phyloP scores from a whole-genome alignment of 1,140 invertebrate genomes.

The Drosophila virilis region DNA sequence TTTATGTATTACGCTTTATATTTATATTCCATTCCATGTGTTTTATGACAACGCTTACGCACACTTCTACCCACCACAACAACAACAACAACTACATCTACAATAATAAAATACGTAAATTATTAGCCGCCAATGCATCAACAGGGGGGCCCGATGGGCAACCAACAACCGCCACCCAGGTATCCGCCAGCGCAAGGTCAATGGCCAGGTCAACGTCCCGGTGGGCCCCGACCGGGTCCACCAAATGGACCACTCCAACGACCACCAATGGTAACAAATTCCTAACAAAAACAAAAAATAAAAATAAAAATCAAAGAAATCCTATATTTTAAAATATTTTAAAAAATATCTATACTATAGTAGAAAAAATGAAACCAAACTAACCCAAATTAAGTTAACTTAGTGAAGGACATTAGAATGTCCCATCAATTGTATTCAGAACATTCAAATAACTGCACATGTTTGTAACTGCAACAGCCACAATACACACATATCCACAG shows the following conservation, averaged over 20 bases:
- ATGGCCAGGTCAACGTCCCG: constrained; percentile 86
- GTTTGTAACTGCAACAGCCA: constrained; percentile 46
- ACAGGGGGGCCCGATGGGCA: constrained; percentile 78
- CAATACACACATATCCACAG: constrained; percentile 19
- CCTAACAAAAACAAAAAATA: constrained; percentile 39
- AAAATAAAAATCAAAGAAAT: constrained; percentile 22
- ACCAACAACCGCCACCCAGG: constrained; percentile 85
- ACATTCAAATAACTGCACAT: constrained; percentile 66
- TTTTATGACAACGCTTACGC: constrained; percentile 76
- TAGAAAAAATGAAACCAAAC: constrained; percentile 38
- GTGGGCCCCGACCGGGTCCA: constrained; percentile 89
- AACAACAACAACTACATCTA: constrained; percentile 68
- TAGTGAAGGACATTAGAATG: constrained; percentile 48
- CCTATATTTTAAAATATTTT: constrained; percentile 37
- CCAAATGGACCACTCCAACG: constrained; percentile 86
- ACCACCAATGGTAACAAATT: constrained; percentile 88
- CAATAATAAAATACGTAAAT: constrained; percentile 64
- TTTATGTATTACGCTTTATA: constrained; percentile 80
- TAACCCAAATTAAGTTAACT: constrained; percentile 75
- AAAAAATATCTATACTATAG: constrained; percentile 35
- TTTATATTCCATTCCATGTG: constrained; percentile 82
- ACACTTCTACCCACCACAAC: constrained; percentile 63
- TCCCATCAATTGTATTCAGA: constrained; percentile 76
- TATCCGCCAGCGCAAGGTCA: constrained; percentile 84
- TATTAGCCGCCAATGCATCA: constrained; percentile 83